A percentile compares a stretch with the other conserved stretches of the same genome.
Conservation (phyloP, 2,113 vertebrate genomes). For the Petrocephalus microphthalmus region DNA sequence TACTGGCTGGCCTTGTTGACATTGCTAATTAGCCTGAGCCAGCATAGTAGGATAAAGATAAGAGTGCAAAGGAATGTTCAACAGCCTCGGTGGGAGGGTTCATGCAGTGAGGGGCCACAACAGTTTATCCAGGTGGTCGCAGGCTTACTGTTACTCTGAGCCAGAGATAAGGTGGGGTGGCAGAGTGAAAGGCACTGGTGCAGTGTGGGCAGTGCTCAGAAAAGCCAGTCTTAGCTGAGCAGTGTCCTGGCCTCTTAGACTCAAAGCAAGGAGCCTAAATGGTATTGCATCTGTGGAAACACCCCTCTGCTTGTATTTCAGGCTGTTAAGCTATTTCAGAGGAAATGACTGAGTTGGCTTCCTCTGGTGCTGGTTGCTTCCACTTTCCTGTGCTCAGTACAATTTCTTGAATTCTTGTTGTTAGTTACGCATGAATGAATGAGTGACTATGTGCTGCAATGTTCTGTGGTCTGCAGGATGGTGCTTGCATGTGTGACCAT, state of each 20-base stretch:
- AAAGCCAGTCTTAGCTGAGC: neutral
- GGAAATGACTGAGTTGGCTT: neutral
- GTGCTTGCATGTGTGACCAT: neutral
- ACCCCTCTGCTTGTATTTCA: neutral
- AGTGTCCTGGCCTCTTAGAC: neutral
- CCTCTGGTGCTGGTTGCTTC: neutral
- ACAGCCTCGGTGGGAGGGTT: neutral
- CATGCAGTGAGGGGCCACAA: neutral
- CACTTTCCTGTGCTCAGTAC: neutral
- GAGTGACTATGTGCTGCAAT: neutral
- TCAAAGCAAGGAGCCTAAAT: neutral
- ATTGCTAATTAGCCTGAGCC: neutral
- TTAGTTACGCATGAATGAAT: neutral
- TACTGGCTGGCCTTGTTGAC: neutral
- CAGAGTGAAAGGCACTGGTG: neutral
- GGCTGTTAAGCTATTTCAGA: neutral
- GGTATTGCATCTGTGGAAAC: neutral
- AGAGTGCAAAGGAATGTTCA: neutral
- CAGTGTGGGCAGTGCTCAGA: neutral
- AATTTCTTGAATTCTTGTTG: neutral
- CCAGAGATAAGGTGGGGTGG: neutral
- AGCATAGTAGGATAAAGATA: neutral
- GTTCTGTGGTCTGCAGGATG: neutral
- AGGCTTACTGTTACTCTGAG: neutral
- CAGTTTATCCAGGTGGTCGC: neutral